phyloP scores from a whole-genome alignment of 2,113 vertebrate genomes.

The Bubo bubo region DNA sequence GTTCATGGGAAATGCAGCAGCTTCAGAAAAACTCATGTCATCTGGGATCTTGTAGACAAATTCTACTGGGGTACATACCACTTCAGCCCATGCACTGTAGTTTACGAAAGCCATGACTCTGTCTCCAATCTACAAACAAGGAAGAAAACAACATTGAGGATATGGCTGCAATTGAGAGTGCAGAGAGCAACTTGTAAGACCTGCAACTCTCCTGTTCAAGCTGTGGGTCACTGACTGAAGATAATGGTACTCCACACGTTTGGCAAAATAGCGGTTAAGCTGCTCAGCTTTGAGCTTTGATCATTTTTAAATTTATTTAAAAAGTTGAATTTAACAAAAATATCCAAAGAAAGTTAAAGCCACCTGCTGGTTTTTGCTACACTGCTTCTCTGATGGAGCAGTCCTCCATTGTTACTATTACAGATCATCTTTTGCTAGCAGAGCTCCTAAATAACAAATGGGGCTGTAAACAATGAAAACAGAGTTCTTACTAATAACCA shows the following conservation, averaged over 20 bases:
- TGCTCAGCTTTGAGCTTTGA: not conserved
- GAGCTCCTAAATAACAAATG: not conserved
- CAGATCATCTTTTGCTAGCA: not conserved
- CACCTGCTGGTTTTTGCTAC: not conserved
- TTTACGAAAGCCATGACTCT: constrained; percentile 96
- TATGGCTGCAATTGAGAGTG: not conserved
- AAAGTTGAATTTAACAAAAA: not conserved
- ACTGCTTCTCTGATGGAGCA: not conserved
- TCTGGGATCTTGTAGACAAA: constrained; percentile 97
- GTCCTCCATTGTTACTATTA: not conserved
- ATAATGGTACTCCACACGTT: not conserved
- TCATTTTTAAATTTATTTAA: not conserved
- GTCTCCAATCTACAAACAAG: constrained; percentile 87
- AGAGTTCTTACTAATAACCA: not conserved
- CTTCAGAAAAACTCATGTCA: constrained; percentile 94
- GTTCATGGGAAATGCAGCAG: constrained; percentile 93
- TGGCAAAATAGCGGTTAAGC: not conserved
- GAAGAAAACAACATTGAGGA: not conserved
- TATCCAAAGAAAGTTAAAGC: not conserved
- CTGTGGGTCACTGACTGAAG: not conserved
- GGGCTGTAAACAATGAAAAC: not conserved
- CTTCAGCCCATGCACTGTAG: constrained; percentile 97
- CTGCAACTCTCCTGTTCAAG: not conserved
- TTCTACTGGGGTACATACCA: constrained; percentile 89
- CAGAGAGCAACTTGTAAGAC: not conserved